These are phyloP conservation scores for Dasysyrphus tricinctus DNA, from an alignment of 2,888 invertebrate species.

Conservation along the genomic window DNA sequence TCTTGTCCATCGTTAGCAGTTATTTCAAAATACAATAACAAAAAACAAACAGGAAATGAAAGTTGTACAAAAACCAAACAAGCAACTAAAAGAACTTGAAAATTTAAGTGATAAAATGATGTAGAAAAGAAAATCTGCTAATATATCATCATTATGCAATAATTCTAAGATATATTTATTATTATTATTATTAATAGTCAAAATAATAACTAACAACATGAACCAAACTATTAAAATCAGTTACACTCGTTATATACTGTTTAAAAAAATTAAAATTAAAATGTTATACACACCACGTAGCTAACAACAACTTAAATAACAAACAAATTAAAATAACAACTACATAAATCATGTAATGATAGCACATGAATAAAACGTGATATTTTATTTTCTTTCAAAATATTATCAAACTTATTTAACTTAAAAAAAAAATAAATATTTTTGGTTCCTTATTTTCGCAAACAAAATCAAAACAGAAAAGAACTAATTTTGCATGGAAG, in stretches of 20 bases:
- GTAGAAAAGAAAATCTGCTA: constrained; percentile 55
- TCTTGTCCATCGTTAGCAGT: constrained; percentile 66
- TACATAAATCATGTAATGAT: constrained; percentile 66
- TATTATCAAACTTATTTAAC: constrained; percentile 50
- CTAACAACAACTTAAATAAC: constrained; percentile 68
- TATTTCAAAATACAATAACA: constrained; percentile 55
- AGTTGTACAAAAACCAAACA: constrained; percentile 56
- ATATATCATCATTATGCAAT: constrained; percentile 72
- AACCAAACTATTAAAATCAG: constrained; percentile 72
- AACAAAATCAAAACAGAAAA: constrained; percentile 15
- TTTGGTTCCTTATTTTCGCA: constrained; percentile 9
- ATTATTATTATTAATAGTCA: constrained; percentile 64
- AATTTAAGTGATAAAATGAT: constrained; percentile 65
- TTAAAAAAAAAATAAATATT: constrained; percentile 4
- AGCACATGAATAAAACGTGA: constrained; percentile 72
- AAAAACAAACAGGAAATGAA: constrained; percentile 32
- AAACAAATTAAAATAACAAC: constrained; percentile 13
- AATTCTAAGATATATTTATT: constrained; percentile 64
- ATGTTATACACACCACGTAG: constrained; percentile 68
- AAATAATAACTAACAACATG: constrained; percentile 71
- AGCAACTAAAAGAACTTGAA: constrained; percentile 53
- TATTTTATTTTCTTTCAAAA: constrained; percentile 63
- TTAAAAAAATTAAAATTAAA: constrained; percentile 52
- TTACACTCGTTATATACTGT: constrained; percentile 64
- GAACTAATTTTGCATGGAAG: constrained; percentile 23